These are phyloP conservation scores for Zeuzera pyrina DNA, from an alignment of 2,888 invertebrate genomes.

Conservation along the genomic window DNA sequence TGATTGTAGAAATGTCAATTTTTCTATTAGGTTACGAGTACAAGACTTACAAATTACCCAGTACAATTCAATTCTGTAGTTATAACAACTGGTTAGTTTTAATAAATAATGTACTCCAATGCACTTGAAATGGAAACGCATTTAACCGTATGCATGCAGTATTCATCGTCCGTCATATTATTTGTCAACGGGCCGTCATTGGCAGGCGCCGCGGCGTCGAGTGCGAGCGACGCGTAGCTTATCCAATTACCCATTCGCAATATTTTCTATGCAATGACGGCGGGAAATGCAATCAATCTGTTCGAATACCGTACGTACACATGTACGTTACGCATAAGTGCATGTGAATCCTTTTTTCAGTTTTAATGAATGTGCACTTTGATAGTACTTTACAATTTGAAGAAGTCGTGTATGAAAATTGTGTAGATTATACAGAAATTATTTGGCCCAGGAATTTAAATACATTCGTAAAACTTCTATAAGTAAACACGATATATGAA, in stretches of 20 bases:
- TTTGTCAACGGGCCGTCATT: slow-evolving; percentile 58
- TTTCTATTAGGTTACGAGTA: too few relatives aligned
- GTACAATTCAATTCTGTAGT: too few relatives aligned
- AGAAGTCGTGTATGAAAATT: too few relatives aligned
- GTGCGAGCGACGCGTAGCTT: slow-evolving; percentile 50
- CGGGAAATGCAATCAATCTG: slow-evolving; percentile 59
- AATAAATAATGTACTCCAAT: too few relatives aligned
- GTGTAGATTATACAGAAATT: too few relatives aligned
- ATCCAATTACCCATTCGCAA: slow-evolving; percentile 67
- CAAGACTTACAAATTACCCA: too few relatives aligned
- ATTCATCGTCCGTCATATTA: slow-evolving; percentile 56
- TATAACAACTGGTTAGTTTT: too few relatives aligned
- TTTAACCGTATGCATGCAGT: slow-evolving; percentile 25
- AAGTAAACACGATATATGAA: too few relatives aligned
- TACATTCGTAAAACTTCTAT: too few relatives aligned
- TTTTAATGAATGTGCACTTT: neutral
- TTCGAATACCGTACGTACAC: slow-evolving; percentile 3
- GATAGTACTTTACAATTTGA: too few relatives aligned
- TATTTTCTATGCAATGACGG: slow-evolving; percentile 66
- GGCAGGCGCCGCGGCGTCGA: slow-evolving; percentile 42
- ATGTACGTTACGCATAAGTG: neutral
- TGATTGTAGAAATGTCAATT: too few relatives aligned
- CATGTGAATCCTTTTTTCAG: neutral
- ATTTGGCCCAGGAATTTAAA: too few relatives aligned
- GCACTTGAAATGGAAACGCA: slow-evolving; percentile 38